A percentile compares a stretch with the other conserved stretches of the same genome.
phyloP scores from a whole-genome alignment of 1,140 invertebrate genomes.

The Aphelenchoides fujianensis region DNA sequence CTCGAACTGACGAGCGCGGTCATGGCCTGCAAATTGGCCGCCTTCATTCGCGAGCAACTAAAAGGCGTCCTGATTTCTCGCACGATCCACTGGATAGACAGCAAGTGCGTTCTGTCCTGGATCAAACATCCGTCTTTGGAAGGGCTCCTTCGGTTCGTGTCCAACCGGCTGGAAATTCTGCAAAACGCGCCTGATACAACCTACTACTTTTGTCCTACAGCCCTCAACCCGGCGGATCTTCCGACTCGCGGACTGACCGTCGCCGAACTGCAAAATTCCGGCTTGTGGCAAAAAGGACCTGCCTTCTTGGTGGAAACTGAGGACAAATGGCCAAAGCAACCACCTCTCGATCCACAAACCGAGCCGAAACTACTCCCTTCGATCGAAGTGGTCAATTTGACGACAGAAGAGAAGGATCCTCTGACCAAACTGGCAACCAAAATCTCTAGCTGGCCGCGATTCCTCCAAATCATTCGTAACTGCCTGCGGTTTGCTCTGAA shows the following conservation, averaged over 20 bases:
- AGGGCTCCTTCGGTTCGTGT: neutral
- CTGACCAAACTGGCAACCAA: neutral
- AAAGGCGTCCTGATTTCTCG: neutral
- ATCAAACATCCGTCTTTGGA: neutral
- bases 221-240: neutral
- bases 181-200: neutral
- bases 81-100: neutral
- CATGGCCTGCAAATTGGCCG: neutral
- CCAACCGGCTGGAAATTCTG: neutral
- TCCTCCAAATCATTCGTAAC: neutral
- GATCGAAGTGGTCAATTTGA: too few species aligned
- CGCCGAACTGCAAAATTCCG: neutral
- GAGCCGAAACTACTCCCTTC: neutral
- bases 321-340: constrained; percentile 1
- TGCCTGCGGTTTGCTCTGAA: too few species aligned
- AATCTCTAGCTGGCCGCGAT: neutral
- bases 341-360: neutral
- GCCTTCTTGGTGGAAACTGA: neutral
- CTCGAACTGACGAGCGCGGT: neutral
- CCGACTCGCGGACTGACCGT: neutral
- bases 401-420: too few species aligned
- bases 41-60: neutral
- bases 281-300: neutral
- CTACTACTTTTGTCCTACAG: neutral
- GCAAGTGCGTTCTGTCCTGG: neutral